Evolutionary conservation across 2,888 invertebrate species (phyloP).

Genomic region (Stenolophus ochropezus): DNA sequence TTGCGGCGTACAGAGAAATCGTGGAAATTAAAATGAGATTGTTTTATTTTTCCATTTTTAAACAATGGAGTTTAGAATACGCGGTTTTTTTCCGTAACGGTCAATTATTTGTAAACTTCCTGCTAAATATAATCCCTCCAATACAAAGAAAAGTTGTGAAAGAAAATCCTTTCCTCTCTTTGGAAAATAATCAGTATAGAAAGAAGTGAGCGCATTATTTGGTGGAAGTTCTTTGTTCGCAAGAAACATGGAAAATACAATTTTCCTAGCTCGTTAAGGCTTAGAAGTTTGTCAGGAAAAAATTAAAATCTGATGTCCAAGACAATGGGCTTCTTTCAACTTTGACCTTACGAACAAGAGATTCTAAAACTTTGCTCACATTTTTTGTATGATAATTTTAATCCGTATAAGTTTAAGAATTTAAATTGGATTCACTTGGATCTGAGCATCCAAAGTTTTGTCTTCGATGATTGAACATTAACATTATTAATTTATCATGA

Average conservation of each 20-base stretch:
- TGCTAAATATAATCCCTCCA: background rate
- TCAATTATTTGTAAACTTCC: background rate
- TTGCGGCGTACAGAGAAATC: too few relatives aligned
- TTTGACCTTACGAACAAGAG: background rate
- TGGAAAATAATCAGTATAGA: background rate
- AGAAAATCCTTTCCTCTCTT: background rate
- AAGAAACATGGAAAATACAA: background rate
- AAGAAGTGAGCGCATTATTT: background rate
- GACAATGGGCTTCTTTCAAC: background rate
- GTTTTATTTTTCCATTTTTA: background rate
- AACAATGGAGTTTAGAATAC: background rate
- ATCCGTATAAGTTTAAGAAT: background rate
- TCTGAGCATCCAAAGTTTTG: too few relatives aligned
- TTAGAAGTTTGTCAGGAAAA: background rate
- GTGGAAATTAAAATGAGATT: background rate
- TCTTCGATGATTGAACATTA: too few relatives aligned
- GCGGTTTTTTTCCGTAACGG: background rate
- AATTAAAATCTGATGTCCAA: background rate
- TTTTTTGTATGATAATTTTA: background rate
- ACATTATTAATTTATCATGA: too few relatives aligned
- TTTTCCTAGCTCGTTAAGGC: conserved; percentile 13
- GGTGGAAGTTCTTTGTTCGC: background rate
- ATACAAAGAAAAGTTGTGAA: background rate
- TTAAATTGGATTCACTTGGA: too few relatives aligned
- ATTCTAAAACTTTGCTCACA: background rate